Conservation (phyloP, 1,140 invertebrate genomes). For the Teleogryllus occipitalis region DNA sequence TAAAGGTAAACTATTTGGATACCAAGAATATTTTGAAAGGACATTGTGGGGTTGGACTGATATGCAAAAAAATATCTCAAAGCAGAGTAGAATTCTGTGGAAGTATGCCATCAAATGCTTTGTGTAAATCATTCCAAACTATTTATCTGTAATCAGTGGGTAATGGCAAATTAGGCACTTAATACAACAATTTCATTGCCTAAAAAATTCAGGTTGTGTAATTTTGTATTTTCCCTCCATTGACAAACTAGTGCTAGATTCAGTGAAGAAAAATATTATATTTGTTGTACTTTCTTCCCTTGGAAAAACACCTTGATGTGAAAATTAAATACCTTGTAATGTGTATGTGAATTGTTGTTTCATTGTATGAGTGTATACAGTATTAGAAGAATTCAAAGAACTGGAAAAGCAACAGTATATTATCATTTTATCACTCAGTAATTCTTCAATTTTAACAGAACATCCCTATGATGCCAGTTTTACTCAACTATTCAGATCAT, state of each 20-base stretch:
- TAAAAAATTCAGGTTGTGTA: conserved; percentile 1
- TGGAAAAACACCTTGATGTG: not conserved
- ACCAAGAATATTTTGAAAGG: not conserved
- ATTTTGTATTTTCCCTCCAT: not conserved
- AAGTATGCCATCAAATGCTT: not conserved
- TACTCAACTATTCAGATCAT: not conserved
- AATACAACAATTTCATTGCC: not conserved
- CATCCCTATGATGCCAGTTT: not conserved
- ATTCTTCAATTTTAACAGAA: not conserved
- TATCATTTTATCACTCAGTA: not conserved
- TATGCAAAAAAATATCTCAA: not conserved
- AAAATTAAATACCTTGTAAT: conserved; percentile 6
- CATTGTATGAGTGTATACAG: conserved; percentile 4
- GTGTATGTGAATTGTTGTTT: conserved; percentile 5
- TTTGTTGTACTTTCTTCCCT: not conserved
- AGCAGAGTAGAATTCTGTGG: not conserved
- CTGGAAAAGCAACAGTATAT: not conserved
- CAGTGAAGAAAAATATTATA: not conserved
- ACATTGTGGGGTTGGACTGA: not conserved
- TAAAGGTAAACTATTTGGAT: not conserved
- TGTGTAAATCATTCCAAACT: not conserved
- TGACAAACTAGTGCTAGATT: not conserved
- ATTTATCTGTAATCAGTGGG: not conserved
- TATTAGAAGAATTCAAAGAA: not conserved
- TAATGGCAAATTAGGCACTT: not conserved